These are phyloP conservation scores for Carlito syrichta DNA, from an alignment of 2,113 vertebrate species.

Conservation along the genomic window DNA sequence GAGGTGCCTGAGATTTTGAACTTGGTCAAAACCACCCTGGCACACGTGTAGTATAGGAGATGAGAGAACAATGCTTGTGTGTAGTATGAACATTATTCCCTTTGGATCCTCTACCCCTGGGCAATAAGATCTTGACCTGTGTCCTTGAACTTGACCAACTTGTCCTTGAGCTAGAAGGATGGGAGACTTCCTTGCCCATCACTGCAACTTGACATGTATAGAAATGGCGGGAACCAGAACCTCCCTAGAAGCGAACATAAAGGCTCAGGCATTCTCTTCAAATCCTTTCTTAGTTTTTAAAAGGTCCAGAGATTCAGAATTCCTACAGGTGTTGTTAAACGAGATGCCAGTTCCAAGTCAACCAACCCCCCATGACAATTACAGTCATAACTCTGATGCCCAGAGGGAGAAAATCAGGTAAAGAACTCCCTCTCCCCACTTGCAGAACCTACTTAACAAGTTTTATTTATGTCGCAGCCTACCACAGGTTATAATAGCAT, in stretches of 20 bases:
- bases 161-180: background rate
- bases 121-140: background rate
- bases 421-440: rapidly evolving
- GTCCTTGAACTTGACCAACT: background rate
- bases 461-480: background rate
- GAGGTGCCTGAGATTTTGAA: background rate
- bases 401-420: background rate
- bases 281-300: background rate
- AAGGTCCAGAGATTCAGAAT: background rate
- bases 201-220: background rate
- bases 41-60: background rate
- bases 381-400: background rate
- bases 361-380: rapidly evolving
- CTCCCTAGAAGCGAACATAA: background rate
- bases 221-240: background rate
- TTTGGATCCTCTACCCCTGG: background rate
- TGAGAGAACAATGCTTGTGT: rapidly evolving
- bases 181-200: background rate
- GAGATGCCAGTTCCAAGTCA: background rate
- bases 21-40: background rate
- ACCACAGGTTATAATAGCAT: background rate
- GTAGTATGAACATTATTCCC: background rate
- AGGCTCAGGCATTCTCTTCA: background rate
- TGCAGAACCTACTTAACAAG: constrained; percentile 10
- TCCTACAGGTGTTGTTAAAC: background rate